Percentiles rank a stretch among this genome's conserved stretches.
Evolutionary conservation across 2,113 vertebrate species (phyloP).

Genomic region (Tragelaphus strepsiceros): DNA sequence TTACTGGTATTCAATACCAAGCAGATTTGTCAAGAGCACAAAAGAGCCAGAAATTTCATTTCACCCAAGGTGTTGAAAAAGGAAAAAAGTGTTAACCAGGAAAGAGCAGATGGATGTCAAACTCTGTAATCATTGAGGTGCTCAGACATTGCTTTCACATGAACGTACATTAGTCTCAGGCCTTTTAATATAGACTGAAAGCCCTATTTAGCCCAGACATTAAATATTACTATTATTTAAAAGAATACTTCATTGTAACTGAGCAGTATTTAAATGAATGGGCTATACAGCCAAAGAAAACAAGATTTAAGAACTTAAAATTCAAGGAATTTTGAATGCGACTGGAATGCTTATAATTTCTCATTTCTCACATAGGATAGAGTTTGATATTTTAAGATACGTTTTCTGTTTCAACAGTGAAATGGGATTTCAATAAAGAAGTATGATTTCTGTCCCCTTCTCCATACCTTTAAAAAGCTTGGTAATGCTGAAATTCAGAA

Average conservation of each 20-base stretch:
- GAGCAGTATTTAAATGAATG: conserved; percentile 11
- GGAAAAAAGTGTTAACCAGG: not conserved
- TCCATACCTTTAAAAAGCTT: not conserved
- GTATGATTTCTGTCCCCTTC: not conserved
- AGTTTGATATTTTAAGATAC: not conserved
- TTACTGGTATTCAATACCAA: not conserved
- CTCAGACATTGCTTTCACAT: not conserved
- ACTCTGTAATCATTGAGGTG: not conserved
- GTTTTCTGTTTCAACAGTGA: not conserved
- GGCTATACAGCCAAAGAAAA: conserved; percentile 38
- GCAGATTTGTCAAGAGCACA: not conserved
- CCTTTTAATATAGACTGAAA: not conserved
- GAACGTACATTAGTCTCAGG: not conserved
- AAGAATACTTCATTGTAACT: not conserved
- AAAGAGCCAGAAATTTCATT: not conserved
- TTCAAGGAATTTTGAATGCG: conserved; percentile 22
- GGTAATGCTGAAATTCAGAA: not conserved
- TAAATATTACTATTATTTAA: conserved; percentile 10
- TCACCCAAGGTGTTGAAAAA: not conserved
- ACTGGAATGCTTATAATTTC: conserved; percentile 15
- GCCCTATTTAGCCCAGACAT: not conserved
- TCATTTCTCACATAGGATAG: not conserved
- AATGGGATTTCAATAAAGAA: not conserved
- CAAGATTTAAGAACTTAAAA: conserved; percentile 28
- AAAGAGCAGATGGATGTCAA: not conserved